phyloP scores from a whole-genome alignment of 2,113 vertebrate genomes.

The Lipophrys pholis region DNA sequence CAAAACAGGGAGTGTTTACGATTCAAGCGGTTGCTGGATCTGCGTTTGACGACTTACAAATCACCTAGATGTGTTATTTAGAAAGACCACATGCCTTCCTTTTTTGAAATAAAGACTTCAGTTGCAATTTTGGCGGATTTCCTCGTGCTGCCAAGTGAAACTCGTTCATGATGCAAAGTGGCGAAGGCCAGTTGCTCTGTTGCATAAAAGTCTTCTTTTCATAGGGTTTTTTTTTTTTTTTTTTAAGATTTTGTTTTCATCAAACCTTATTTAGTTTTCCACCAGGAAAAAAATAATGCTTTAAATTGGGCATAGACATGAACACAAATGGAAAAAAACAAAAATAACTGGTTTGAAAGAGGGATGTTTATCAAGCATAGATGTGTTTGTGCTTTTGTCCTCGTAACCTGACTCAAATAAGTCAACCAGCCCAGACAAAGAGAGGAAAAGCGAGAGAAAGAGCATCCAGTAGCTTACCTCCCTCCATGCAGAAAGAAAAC shows the following conservation, averaged over 20 bases:
- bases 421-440: slow-evolving; percentile 3
- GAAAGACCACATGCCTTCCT: too few species aligned
- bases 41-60: neutral
- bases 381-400: slow-evolving; percentile 17
- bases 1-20: slow-evolving; percentile 8
- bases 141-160: slow-evolving; percentile 3
- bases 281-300: slow-evolving; percentile 1
- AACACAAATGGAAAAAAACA: slow-evolving; percentile 19
- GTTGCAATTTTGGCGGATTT: slow-evolving; percentile 6
- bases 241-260: slow-evolving; percentile 14
- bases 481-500: slow-evolving; percentile 70
- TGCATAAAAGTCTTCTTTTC: neutral
- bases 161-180: slow-evolving; percentile 9
- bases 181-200: neutral
- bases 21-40: slow-evolving; percentile 7
- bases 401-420: slow-evolving; percentile 7
- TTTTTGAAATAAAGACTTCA: slow-evolving; percentile 2
- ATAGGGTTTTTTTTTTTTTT: too few species aligned
- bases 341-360: slow-evolving; percentile 13
- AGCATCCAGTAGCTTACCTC: slow-evolving; percentile 57
- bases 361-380: too few species aligned
- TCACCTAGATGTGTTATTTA: neutral
- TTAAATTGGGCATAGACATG: slow-evolving; percentile 18
- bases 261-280: slow-evolving; percentile 24
- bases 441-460: slow-evolving; percentile 1